Evolutionary conservation across 2,888 invertebrate species (phyloP).

Genomic region (Thera obeliscata): DNA sequence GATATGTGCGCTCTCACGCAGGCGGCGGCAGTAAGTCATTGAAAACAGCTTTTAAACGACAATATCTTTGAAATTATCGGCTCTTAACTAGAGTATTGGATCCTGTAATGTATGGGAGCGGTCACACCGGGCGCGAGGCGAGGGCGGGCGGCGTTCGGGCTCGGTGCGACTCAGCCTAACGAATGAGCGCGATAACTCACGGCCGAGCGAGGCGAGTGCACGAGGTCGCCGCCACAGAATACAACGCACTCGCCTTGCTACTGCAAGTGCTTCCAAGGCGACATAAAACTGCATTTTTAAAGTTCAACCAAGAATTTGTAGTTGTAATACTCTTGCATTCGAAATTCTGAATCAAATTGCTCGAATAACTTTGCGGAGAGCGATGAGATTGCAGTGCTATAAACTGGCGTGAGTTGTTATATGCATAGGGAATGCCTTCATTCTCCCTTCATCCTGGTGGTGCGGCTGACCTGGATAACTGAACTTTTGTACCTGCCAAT

Average conservation of each 20-base stretch:
- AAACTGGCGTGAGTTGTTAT: constrained; percentile 16
- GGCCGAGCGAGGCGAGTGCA: constrained; percentile 24
- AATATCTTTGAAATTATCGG: constrained; percentile 41
- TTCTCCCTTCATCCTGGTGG: constrained; percentile 2
- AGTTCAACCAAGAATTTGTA: constrained; percentile 31
- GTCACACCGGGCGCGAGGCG: constrained; percentile 13
- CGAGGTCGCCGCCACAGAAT: constrained; percentile 20
- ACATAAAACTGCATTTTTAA: constrained; percentile 40
- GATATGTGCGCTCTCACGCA: constrained; percentile 15
- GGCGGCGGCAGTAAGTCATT: constrained; percentile 32
- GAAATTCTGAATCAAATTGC: constrained; percentile 27
- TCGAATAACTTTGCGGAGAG: constrained; percentile 24
- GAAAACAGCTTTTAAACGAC: constrained; percentile 35
- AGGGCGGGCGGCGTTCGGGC: constrained; percentile 2
- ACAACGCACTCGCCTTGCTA: not conserved
- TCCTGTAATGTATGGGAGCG: constrained; percentile 26
- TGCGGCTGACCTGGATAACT: not conserved
- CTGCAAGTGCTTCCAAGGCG: constrained; percentile 3
- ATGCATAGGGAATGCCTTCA: constrained; percentile 1
- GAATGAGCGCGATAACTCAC: constrained; percentile 46
- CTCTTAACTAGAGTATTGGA: constrained; percentile 40
- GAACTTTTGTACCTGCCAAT: not conserved
- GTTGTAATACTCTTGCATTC: constrained; percentile 26
- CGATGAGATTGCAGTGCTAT: constrained; percentile 26
- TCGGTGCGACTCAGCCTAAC: constrained; percentile 38